These are phyloP conservation scores for Orius laevigatus DNA, from an alignment of 1,140 invertebrate species.

Conservation along the genomic window DNA sequence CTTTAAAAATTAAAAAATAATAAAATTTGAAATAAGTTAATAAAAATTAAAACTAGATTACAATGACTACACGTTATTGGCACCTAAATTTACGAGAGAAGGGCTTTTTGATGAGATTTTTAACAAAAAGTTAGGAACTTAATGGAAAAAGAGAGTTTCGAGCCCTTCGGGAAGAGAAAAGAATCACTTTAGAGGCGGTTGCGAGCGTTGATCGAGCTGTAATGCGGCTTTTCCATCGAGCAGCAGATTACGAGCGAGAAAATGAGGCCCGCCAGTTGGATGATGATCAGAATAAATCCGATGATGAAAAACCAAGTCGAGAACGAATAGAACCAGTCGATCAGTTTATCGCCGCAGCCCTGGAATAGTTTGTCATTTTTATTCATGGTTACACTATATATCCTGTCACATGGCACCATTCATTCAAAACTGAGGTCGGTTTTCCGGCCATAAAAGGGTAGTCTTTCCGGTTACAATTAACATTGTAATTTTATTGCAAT, in stretches of 20 bases:
- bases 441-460: neutral
- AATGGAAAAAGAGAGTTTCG: neutral
- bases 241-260: constrained; percentile 65
- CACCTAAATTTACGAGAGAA: neutral
- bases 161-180: neutral
- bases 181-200: constrained; percentile 6
- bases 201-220: constrained; percentile 8
- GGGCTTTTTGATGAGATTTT: neutral
- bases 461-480: neutral
- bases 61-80: neutral
- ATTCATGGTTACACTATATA: neutral
- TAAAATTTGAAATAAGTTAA: no score
- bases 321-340: constrained; percentile 40
- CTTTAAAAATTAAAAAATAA: no score
- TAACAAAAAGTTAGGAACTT: neutral
- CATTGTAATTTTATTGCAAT: neutral
- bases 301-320: constrained; percentile 44
- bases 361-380: constrained; percentile 25
- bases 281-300: constrained; percentile 41
- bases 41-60: no score
- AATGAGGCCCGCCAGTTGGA: constrained; percentile 57
- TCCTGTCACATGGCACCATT: neutral
- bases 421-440: neutral
- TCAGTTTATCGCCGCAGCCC: constrained; percentile 56
- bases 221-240: constrained; percentile 35